A percentile compares a stretch with the other conserved stretches of the same genome.
Conservation (phyloP, 1,140 invertebrate species). For the Aricia agestis region DNA sequence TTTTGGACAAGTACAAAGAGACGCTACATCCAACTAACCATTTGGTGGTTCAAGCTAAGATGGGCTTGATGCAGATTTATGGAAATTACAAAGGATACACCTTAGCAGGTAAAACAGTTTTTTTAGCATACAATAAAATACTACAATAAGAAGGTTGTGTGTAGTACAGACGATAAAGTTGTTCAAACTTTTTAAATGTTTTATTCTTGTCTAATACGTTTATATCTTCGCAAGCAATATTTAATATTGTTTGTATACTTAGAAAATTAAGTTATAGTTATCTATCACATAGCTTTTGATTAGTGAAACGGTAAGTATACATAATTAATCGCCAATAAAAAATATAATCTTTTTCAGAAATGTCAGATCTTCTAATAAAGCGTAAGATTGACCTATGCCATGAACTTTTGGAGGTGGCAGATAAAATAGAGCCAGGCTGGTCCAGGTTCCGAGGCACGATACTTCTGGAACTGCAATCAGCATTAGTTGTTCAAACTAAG, state of each 20-base stretch:
- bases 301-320: not conserved
- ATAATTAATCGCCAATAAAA: not conserved
- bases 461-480: slow-evolving; percentile 80
- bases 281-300: too few species aligned
- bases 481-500: slow-evolving; percentile 75
- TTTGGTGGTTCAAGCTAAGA: slow-evolving; percentile 81
- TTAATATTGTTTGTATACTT: too few species aligned
- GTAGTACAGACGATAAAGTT: too few species aligned
- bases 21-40: slow-evolving; percentile 80
- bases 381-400: slow-evolving; percentile 81
- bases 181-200: too few species aligned
- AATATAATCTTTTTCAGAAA: slow-evolving; percentile 65
- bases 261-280: too few species aligned
- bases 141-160: too few species aligned
- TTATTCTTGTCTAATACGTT: too few species aligned
- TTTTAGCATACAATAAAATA: too few species aligned
- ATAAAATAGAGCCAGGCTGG: slow-evolving; percentile 80
- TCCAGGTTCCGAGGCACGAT: slow-evolving; percentile 79
- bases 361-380: slow-evolving; percentile 75
- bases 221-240: too few species aligned
- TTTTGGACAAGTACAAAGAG: slow-evolving; percentile 78
- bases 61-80: slow-evolving; percentile 81
- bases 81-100: slow-evolving; percentile 77
- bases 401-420: slow-evolving; percentile 79
- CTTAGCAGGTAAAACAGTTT: slow-evolving; percentile 67